Base-by-base conservation (phyloP, 2,797 vertebrate species). In the Rhyacichthys aspro region DNA sequence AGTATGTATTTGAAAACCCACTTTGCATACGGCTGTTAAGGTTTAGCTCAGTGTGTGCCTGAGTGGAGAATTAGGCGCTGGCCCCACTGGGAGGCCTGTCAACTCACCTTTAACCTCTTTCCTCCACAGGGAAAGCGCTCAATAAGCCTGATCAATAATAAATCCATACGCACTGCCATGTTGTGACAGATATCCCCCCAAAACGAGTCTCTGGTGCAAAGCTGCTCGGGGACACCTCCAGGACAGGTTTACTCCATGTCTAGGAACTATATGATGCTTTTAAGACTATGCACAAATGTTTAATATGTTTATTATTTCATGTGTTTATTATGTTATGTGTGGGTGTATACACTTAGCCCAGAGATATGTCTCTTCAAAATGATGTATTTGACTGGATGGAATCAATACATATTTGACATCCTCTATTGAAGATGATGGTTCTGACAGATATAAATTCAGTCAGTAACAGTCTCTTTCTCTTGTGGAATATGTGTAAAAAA, bases 111-210 rank as follows among this genome's bases (percentile, higher is more conserved):
- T 84, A 61, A 77, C 78, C 85, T 14, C 44, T 55, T 19, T 11
- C 17, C 65, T 59, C 59, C 62, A 28, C 16, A 59, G 74, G 68
- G 62, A 73, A 59, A 72, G 74, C 63, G 57, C 72, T 87, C 83
- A 78, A 82, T 87, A 74, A 41, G 54, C 19, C 66, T 19, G 63
- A 83, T 87, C 85, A 59, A 84, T 87, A 78, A 38, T 53, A 63
- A 77, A 86, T 87, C 79, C 34, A 84, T 78, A 55, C 5, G 8
- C 0, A 12, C 53, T 74, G 70, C 52, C 54, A 53, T 77, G 77
- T 64, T 67, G 61, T 79, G 77, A 87, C 81, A 82, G 76, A 70
- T 76, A 78, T 74, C 63, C 62, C 49, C 66, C 62, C 45, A 75
- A 74, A 72, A 62, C 57, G 17, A 74, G 53, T 69, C 62, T 19